Base-by-base conservation (phyloP, 2,797 vertebrate species). In the Danio albolineatus region DNA sequence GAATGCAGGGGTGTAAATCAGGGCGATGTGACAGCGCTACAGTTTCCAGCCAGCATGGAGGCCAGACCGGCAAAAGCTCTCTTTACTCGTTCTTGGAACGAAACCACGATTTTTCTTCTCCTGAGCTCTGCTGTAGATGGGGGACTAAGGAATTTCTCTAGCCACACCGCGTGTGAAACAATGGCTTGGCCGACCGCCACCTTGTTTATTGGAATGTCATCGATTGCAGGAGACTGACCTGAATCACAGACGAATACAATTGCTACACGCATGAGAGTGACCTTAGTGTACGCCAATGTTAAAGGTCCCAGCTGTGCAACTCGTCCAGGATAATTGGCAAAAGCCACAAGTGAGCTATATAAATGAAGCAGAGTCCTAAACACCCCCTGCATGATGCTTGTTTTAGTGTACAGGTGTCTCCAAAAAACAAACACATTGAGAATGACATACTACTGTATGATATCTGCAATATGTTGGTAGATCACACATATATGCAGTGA, bases 1-100 rank as follows among this genome's bases (percentile, higher is more conserved):
- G 69, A 85, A 82, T 73, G 80, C 79, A 79, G 80, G 61, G 62
- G 53, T 10, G 79, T 82, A 80, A 82, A 82, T 85, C 80, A 77
- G 83, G 65, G 39, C 19, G 17, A 46, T 66, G 12, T 74, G 79
- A 81, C 75, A 69, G 49, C 0, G 17, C 53, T 70, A 38, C n/a
- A n/a, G 8, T 28, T 65, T 57, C 53, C 60, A 64, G 59, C 59
- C 82, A 80, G 70, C 74, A 75, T 36, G 74, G 54, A 67, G 79
- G 64, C 66, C 69, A 76, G 76, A 79, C 21, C 49, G 19, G 53
- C 60, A 43, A 60, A 79, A 76, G 43, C 54, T 64, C 72, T 75
- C 73, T 13, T 19, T 38, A 43, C 67, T 62, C 16, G 14, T 12
- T 66, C 43, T 65, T 61, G 59, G 51, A 70, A 60, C n/a, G 7